Evolutionary conservation across 2,888 invertebrate genomes (phyloP).

Genomic region (Amphiduros pacificus): DNA sequence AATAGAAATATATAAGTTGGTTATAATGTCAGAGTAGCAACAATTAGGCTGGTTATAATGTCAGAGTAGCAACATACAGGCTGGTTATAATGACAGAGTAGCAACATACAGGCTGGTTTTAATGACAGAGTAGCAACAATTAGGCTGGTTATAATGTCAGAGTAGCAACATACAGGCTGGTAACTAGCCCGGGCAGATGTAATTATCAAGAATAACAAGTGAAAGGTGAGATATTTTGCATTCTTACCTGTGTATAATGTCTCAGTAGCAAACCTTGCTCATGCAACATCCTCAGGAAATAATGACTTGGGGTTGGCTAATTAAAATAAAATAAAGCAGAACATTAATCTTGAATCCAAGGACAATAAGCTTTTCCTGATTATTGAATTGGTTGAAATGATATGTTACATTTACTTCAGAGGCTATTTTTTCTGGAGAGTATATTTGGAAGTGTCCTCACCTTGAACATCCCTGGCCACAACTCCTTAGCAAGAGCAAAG

Average conservation of each 20-base stretch:
- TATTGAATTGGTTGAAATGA: background rate
- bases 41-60: too few relatives aligned
- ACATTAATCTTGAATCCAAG: background rate
- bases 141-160: too few relatives aligned
- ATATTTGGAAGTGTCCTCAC: constrained; percentile 25
- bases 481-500: constrained; percentile 84
- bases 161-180: too few relatives aligned
- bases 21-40: too few relatives aligned
- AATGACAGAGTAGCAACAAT: too few relatives aligned
- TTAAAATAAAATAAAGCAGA: constrained; percentile 25
- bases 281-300: constrained; percentile 82
- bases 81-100: too few relatives aligned
- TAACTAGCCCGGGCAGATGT: too few relatives aligned
- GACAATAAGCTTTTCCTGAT: background rate
- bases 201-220: background rate
- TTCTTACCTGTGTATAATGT: constrained; percentile 64
- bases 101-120: too few relatives aligned
- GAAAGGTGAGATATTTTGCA: background rate
- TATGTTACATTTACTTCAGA: too few relatives aligned
- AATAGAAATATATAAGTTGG: too few relatives aligned
- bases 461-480: constrained; percentile 83
- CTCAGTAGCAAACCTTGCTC: constrained; percentile 72
- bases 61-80: too few relatives aligned
- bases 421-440: too few relatives aligned
- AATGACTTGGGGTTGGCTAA: constrained; percentile 83